phyloP scores from a whole-genome alignment of 2,797 vertebrate genomes.

The Sparus aurata region DNA sequence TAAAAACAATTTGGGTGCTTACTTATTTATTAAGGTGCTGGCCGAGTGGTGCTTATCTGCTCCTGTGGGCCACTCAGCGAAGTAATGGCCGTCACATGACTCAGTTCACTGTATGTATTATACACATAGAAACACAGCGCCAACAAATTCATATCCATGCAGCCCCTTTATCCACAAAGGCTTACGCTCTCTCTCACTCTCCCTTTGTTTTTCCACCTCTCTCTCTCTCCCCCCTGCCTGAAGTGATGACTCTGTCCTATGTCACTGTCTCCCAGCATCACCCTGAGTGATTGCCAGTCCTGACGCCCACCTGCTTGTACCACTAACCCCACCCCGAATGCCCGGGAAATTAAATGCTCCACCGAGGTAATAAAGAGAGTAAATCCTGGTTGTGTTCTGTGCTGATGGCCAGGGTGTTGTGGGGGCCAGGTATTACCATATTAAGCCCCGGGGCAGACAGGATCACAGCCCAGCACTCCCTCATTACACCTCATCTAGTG shows the following conservation, averaged over 20 bases:
- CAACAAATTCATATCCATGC: constrained; percentile 26
- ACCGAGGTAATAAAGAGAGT: constrained; percentile 76
- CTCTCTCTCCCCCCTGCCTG: not conserved
- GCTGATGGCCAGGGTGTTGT: constrained; percentile 34
- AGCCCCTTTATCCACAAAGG: constrained; percentile 21
- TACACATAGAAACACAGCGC: constrained; percentile 16
- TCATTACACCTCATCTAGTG: constrained; percentile 59
- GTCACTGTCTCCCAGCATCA: constrained; percentile 73
- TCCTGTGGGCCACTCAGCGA: constrained; percentile 60
- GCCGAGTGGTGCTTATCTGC: constrained; percentile 58
- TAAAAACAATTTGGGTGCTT: constrained; percentile 65
- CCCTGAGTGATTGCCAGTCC: constrained; percentile 74
- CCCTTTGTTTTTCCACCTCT: constrained; percentile 12
- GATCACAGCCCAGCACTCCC: constrained; percentile 53
- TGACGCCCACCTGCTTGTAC: constrained; percentile 63
- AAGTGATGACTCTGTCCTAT: constrained; percentile 52
- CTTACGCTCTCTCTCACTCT: constrained; percentile 9
- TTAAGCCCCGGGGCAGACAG: constrained; percentile 56
- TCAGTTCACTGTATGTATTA: constrained; percentile 27
- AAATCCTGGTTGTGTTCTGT: constrained; percentile 68
- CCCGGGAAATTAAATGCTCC: constrained; percentile 76
- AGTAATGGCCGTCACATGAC: constrained; percentile 53
- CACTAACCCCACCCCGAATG: constrained; percentile 73
- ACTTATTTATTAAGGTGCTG: constrained; percentile 67
- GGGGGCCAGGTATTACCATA: constrained; percentile 66